Percentiles rank a stretch among this genome's conserved stretches.
Conservation (phyloP, 2,113 vertebrate species). For the Strigops habroptila region DNA sequence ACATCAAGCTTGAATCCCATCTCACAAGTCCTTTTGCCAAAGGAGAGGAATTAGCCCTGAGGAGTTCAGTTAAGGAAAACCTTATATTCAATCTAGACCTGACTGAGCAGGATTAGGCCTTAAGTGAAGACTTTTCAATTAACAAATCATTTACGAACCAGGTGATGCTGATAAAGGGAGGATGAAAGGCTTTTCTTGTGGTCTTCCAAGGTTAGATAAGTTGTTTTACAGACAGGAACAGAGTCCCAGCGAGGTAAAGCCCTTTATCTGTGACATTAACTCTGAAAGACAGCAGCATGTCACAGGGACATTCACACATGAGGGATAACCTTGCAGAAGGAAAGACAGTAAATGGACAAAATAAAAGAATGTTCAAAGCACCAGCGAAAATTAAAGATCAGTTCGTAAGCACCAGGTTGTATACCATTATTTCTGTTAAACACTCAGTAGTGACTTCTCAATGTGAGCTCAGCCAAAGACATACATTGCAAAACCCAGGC, state of each 20-base stretch:
- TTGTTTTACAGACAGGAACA: background rate
- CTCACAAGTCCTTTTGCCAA: background rate
- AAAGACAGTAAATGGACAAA: background rate
- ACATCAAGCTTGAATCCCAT: background rate
- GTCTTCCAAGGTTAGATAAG: background rate
- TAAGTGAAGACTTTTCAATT: background rate
- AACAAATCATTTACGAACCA: background rate
- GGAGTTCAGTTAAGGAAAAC: background rate
- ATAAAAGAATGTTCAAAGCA: background rate
- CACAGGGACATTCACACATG: background rate
- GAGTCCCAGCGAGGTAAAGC: background rate
- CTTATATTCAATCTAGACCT: background rate
- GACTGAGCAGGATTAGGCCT: background rate
- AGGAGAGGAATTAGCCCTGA: background rate
- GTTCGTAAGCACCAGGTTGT: background rate
- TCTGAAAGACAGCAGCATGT: background rate
- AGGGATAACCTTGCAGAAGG: background rate
- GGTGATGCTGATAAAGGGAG: background rate
- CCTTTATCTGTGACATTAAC: background rate
- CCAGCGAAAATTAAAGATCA: background rate
- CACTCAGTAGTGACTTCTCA: background rate
- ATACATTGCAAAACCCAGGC: background rate
- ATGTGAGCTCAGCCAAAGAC: background rate
- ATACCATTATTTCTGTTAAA: background rate
- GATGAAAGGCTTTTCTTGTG: fast-evolving